A percentile compares a stretch with the other conserved stretches of the same genome.
Conservation (phyloP, 1,140 invertebrate species). For the Hestina assimilis region DNA sequence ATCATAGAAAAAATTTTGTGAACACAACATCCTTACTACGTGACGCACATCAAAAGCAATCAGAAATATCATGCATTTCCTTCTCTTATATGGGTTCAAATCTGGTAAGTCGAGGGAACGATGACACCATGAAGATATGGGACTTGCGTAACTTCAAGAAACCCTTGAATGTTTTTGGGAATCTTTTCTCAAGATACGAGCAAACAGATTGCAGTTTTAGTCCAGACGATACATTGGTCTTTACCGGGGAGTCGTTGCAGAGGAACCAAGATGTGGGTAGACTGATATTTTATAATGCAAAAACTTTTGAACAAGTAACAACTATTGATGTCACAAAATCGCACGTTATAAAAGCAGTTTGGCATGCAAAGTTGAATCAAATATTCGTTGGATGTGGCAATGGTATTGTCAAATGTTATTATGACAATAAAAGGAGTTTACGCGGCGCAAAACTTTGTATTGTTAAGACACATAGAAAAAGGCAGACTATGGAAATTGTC, state of each 20-base stretch:
- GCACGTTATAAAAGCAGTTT: constrained; percentile 92
- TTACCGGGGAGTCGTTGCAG: constrained; percentile 91
- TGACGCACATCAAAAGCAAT: constrained; percentile 89
- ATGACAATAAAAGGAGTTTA: constrained; percentile 91
- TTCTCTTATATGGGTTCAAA: constrained; percentile 93
- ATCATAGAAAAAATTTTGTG: constrained; percentile 90
- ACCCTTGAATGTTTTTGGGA: constrained; percentile 83
- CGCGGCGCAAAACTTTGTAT: constrained; percentile 95
- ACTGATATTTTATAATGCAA: constrained; percentile 90
- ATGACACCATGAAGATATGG: constrained; percentile 98
- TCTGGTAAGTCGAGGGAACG: constrained; percentile 91
- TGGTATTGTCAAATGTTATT: constrained; percentile 93
- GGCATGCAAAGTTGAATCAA: constrained; percentile 99
- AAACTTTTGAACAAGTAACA: constrained; percentile 87
- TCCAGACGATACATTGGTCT: constrained; percentile 93
- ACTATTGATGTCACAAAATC: constrained; percentile 88
- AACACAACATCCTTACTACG: constrained; percentile 89
- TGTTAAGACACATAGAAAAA: constrained; percentile 88
- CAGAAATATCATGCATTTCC: constrained; percentile 89
- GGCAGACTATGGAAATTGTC: constrained; percentile 91
- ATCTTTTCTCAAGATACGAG: constrained; percentile 91
- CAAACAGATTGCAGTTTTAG: constrained; percentile 97
- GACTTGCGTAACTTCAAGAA: constrained; percentile 92
- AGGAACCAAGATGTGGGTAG: constrained; percentile 85
- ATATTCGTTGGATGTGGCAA: constrained; percentile 96